These are phyloP conservation scores for Neofelis nebulosa DNA, from an alignment of 2,113 vertebrate species.

Conservation along the genomic window DNA sequence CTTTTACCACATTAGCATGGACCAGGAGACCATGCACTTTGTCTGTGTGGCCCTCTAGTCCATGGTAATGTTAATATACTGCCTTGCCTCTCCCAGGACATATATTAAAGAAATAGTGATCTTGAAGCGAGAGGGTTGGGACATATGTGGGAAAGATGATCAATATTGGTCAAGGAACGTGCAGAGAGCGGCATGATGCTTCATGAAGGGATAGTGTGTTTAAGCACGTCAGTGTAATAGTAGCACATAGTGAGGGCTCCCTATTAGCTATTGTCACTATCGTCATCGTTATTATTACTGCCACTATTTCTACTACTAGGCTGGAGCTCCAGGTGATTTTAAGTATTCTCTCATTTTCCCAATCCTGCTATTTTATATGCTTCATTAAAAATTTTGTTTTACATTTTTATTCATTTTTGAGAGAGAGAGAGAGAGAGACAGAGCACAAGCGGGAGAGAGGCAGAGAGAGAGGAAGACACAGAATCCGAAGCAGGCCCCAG, in stretches of 20 bases:
- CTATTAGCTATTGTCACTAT: accelerated
- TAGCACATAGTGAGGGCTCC: neutral
- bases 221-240: neutral
- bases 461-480: too few species aligned
- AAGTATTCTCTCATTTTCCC: neutral
- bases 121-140: neutral
- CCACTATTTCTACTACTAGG: neutral
- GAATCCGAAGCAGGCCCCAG: too few species aligned
- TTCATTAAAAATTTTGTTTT: neutral
- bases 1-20: neutral
- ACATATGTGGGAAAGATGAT: neutral
- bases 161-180: too few species aligned
- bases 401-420: too few species aligned
- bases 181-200: neutral
- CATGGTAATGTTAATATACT: neutral
- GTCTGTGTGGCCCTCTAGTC: too few species aligned
- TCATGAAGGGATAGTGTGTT: accelerated
- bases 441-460: too few species aligned
- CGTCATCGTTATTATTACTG: too few species aligned
- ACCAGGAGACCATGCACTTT: too few species aligned
- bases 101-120: neutral
- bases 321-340: neutral
- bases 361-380: neutral
- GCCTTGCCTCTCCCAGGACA: neutral
- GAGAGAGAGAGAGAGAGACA: too few species aligned